Evolutionary conservation across 2,888 invertebrate species (phyloP), one percentile per base, ranked within the genome.

Genomic region (Acanthopleura granulata): DNA sequence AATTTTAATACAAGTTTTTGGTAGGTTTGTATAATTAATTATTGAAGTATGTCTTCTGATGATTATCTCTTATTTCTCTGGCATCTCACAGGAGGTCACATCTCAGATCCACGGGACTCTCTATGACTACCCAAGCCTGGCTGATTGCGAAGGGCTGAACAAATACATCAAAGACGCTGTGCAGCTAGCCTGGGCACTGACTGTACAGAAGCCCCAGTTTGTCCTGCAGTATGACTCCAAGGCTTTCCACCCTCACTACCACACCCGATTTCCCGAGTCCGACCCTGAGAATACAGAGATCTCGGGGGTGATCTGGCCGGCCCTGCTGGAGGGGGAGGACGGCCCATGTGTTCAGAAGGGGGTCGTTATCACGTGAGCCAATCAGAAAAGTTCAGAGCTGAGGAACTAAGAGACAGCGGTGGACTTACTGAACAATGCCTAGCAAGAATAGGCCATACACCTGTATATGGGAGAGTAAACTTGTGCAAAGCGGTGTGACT

Each of bases 101-200:
- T 90, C 91, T 49, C 94, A 96, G 92, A 94, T 98, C 80, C 94
- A 96, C 91, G 94, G 94, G 81, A 97, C 97, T 0, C 92, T 98
- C 25, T 96, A 96, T 87, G 98, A 98, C 92, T 98, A 97, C 91
- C 96, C 97, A 50, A 95, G 96, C 89, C 92, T 98, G 85, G 94
- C 94, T 81, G 91, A 93, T 0, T 97, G 96, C 89, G 92, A 93
- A 0, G 94, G 95, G 49, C 92, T 98, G 75, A 93, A 94, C 85
- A 93, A 94, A 83, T 96, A 96, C 89, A 95, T 96, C 74, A 93
- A 94, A 49, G 94, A 95, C 62, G 95, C 96, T 78, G 95, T 96
- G 62, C 93, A 95, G 77, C 93, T 96, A n/a, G 95, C 96, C 4
- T 98, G 97, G 97, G 93, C 94, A 78, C 92, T 97, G 86, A 93